Conservation (phyloP, 2,888 invertebrate genomes). For the Ditula angustiorana region DNA sequence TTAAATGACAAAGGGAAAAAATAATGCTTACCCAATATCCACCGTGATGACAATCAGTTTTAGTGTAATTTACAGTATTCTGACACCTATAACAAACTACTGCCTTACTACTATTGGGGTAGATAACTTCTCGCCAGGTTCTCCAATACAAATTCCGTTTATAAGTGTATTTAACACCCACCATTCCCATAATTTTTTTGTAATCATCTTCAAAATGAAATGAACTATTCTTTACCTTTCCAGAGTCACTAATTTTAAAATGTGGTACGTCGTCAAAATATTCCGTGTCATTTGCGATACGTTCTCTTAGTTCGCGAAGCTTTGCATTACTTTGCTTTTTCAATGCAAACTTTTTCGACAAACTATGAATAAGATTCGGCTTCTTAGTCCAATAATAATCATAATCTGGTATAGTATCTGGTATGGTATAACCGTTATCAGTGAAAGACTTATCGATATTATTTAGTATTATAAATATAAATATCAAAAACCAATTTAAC, state of each 20-base stretch:
- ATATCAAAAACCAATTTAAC: neutral
- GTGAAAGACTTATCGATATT: neutral
- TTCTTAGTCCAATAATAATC: neutral
- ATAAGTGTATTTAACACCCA: slow-evolving; percentile 59
- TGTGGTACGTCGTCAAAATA: slow-evolving; percentile 57
- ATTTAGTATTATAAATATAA: neutral
- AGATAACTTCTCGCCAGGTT: slow-evolving; percentile 63
- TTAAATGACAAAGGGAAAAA: neutral
- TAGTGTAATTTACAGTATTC: slow-evolving; percentile 46
- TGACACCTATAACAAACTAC: slow-evolving; percentile 61
- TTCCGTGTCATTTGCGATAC: slow-evolving; percentile 47
- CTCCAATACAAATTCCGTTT: slow-evolving; percentile 67
- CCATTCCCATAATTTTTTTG: slow-evolving; percentile 56
- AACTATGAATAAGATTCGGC: neutral
- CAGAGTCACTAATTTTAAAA: slow-evolving; percentile 43
- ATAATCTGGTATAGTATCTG: slow-evolving; percentile 4
- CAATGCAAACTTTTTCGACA: slow-evolving; percentile 9
- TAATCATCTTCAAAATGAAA: slow-evolving; percentile 56
- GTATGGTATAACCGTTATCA: neutral
- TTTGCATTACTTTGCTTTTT: slow-evolving; percentile 13
- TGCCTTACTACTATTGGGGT: slow-evolving; percentile 44
- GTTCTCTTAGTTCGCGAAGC: slow-evolving; percentile 16
- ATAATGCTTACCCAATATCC: slow-evolving; percentile 64
- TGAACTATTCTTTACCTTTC: slow-evolving; percentile 41
- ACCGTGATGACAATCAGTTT: slow-evolving; percentile 48